phyloP scores from a whole-genome alignment of 2,797 vertebrate species.

The Propithecus deckenii region DNA sequence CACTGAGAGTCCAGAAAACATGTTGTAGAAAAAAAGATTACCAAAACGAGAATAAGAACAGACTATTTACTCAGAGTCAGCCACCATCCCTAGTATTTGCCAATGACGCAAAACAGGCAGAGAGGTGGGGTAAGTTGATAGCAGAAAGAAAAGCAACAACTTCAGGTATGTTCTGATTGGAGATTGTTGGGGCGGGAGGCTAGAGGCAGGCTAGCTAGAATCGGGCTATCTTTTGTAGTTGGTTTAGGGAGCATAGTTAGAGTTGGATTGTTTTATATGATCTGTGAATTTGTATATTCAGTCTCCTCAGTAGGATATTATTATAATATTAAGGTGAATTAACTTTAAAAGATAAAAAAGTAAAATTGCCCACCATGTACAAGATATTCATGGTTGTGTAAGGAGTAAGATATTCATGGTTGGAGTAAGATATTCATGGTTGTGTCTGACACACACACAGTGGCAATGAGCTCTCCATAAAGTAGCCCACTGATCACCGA shows the following conservation, averaged over 20 bases:
- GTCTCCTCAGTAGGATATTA: background rate
- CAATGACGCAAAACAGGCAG: background rate
- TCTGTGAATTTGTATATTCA: background rate
- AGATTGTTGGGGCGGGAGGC: background rate
- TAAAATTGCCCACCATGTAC: background rate
- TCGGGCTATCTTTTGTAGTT: fast-evolving
- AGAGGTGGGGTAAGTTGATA: background rate
- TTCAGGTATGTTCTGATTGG: background rate
- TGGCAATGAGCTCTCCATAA: too few species aligned
- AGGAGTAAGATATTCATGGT: too few species aligned
- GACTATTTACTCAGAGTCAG: background rate
- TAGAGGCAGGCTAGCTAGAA: background rate
- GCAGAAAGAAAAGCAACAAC: fast-evolving
- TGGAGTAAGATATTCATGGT: too few species aligned
- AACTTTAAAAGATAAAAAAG: background rate
- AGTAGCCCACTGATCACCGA: too few species aligned
- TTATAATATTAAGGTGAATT: background rate
- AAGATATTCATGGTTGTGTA: too few species aligned
- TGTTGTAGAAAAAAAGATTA: background rate
- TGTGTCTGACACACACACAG: background rate
- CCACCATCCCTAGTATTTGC: background rate
- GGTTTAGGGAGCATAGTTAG: background rate
- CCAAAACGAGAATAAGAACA: background rate
- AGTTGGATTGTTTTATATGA: background rate
- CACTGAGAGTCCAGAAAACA: background rate